phyloP scores from a whole-genome alignment of 2,888 invertebrate species.

The Kuschelorhynchus macadamiae region DNA sequence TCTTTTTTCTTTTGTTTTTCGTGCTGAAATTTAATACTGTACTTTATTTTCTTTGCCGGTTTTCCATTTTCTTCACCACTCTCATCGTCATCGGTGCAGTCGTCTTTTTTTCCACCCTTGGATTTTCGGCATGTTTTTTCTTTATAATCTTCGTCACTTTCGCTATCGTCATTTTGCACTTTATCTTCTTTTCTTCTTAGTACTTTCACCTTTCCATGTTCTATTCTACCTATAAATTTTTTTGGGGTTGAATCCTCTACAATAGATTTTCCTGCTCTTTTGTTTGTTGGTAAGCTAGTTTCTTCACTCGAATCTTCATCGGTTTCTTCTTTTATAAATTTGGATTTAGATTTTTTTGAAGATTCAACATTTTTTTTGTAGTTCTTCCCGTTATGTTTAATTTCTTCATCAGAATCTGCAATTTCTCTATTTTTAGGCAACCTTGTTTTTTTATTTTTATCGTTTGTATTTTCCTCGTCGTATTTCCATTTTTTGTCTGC shows the following conservation, averaged over 20 bases:
- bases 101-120: constrained; percentile 36
- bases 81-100: constrained; percentile 42
- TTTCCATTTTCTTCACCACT: constrained; percentile 42
- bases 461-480: constrained; percentile 16
- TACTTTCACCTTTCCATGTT: constrained; percentile 46
- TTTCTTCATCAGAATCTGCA: constrained; percentile 5
- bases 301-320: constrained; percentile 14
- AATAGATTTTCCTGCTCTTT: neutral
- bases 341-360: too few relatives aligned
- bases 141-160: constrained; percentile 38
- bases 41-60: constrained; percentile 53
- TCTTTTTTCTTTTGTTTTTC: constrained; percentile 58
- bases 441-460: constrained; percentile 1
- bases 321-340: neutral
- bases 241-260: constrained; percentile 14
- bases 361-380: neutral
- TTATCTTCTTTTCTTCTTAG: constrained; percentile 39
- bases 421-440: neutral
- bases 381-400: neutral
- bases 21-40: constrained; percentile 61
- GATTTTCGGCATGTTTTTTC: constrained; percentile 35
- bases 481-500: constrained; percentile 34
- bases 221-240: constrained; percentile 43
- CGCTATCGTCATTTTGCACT: constrained; percentile 8
- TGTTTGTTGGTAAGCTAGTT: too few relatives aligned